These are phyloP conservation scores for Festucalex cinctus DNA, from an alignment of 2,113 vertebrate species.

Conservation along the genomic window DNA sequence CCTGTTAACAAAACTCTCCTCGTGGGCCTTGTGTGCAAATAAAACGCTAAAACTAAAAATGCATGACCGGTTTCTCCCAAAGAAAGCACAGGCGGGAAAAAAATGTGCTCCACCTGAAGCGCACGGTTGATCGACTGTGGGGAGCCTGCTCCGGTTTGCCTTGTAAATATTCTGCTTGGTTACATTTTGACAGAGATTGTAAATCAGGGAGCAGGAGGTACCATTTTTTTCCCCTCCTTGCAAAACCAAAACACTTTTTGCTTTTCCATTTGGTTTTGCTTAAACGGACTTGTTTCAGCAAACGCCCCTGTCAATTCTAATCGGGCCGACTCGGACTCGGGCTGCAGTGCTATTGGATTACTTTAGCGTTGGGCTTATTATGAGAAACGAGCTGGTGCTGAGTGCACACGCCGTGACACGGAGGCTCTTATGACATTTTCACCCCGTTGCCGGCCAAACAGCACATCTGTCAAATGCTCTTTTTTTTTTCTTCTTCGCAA, in stretches of 20 bases:
- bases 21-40: background rate
- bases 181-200: conserved; percentile 29
- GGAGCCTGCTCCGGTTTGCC: background rate
- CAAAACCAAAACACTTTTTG: conserved; percentile 26
- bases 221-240: conserved; percentile 3
- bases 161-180: conserved; percentile 26
- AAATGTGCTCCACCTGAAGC: background rate
- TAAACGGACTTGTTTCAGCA: conserved; percentile 44
- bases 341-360: conserved; percentile 57
- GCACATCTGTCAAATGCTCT: conserved; percentile 55
- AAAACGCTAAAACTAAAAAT: background rate
- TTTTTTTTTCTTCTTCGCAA: conserved; percentile 15
- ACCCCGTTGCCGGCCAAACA: conserved; percentile 38
- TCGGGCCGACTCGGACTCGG: conserved; percentile 39
- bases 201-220: conserved; percentile 14
- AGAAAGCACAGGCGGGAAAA: background rate
- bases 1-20: background rate
- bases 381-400: conserved; percentile 57
- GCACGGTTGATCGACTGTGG: conserved; percentile 13
- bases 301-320: conserved; percentile 53
- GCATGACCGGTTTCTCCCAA: background rate
- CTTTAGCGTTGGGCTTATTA: conserved; percentile 59
- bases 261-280: conserved; percentile 37
- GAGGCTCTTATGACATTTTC: conserved; percentile 58
- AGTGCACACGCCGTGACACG: conserved; percentile 44